Conservation (phyloP, 1,140 invertebrate species). For the Drosophila santomea region DNA sequence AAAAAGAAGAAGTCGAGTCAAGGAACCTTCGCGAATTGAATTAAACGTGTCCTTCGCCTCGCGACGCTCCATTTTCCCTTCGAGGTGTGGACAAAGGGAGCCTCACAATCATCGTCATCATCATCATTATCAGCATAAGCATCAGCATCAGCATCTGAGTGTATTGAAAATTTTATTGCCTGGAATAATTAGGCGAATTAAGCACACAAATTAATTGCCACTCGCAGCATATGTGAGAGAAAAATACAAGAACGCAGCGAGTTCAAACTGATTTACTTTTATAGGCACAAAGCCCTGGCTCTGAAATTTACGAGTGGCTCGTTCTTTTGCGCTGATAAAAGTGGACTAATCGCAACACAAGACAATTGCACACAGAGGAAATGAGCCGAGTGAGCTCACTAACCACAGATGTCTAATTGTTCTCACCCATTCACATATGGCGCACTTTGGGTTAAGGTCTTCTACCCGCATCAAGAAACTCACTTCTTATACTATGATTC, state of each 20-base stretch:
- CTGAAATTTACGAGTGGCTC: constrained; percentile 48
- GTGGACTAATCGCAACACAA: constrained; percentile 27
- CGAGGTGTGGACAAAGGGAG: constrained; percentile 58
- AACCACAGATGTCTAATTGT: constrained; percentile 22
- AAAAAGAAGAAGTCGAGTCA: constrained; percentile 43
- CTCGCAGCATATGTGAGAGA: constrained; percentile 71
- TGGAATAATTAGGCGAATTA: constrained; percentile 81
- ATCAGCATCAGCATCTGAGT: constrained; percentile 35
- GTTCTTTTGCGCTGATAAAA: constrained; percentile 14
- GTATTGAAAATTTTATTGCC: constrained; percentile 81
- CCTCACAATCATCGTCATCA: constrained; percentile 1
- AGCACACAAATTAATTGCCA: constrained; percentile 78
- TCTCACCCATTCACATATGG: neutral
- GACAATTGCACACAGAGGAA: neutral
- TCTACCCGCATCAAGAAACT: too few species aligned
- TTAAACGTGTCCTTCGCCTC: constrained; percentile 71
- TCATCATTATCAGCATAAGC: too few species aligned
- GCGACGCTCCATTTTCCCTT: constrained; percentile 20
- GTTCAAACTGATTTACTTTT: constrained; percentile 74
- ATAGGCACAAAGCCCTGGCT: constrained; percentile 64
- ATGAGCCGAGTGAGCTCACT: constrained; percentile 23
- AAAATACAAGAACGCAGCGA: constrained; percentile 27
- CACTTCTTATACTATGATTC: constrained; percentile 1
- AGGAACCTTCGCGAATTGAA: constrained; percentile 79
- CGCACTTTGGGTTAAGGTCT: neutral